These are phyloP conservation scores for Coptodon bakossiorum DNA, from an alignment of 2,113 vertebrate species.

Conservation along the genomic window DNA sequence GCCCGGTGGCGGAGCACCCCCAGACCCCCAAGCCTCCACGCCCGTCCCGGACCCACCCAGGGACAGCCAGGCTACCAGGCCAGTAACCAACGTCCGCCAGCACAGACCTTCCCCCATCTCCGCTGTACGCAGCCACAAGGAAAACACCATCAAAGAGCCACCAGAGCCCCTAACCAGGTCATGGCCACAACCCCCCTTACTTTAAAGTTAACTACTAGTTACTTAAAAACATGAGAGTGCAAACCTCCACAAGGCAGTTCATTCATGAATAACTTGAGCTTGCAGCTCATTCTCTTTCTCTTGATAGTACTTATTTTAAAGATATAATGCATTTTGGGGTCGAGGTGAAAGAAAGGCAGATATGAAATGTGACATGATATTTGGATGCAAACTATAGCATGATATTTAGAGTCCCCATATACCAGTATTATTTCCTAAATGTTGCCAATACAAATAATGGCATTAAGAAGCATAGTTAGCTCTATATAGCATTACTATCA, in stretches of 20 bases:
- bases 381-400: background rate
- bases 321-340: background rate
- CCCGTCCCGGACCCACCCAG: too few species aligned
- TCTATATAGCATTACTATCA: background rate
- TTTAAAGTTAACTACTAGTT: too few species aligned
- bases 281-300: background rate
- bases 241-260: background rate
- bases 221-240: background rate
- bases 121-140: too few species aligned
- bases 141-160: too few species aligned
- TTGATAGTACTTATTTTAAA: background rate
- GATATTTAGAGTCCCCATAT: background rate
- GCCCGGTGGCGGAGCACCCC: too few species aligned
- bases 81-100: too few species aligned
- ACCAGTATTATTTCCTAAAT: background rate
- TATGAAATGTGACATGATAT: background rate
- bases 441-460: background rate
- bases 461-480: background rate
- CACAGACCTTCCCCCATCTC: too few species aligned
- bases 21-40: too few species aligned
- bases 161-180: too few species aligned
- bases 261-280: background rate
- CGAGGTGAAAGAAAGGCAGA: background rate
- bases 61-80: too few species aligned
- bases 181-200: too few species aligned